phyloP scores from a whole-genome alignment of 2,113 vertebrate genomes.

The Chauna torquata region DNA sequence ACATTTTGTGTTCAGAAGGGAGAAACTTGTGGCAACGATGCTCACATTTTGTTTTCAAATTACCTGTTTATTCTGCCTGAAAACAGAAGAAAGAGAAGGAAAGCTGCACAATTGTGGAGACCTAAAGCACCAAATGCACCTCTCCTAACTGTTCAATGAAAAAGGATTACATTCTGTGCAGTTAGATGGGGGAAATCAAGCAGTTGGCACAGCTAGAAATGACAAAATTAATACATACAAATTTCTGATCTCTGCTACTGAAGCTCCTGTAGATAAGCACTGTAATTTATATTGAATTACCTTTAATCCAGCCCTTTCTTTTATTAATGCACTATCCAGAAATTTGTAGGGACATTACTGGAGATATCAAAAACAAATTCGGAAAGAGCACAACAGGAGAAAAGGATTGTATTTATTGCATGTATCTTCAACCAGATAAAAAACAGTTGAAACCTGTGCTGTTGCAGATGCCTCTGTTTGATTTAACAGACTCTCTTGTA shows the following conservation, averaged over 20 bases:
- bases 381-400: background rate
- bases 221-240: background rate
- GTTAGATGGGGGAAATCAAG: background rate
- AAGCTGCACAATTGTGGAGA: background rate
- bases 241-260: background rate
- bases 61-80: background rate
- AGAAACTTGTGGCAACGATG: background rate
- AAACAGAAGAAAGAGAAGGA: background rate
- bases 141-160: background rate
- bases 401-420: background rate
- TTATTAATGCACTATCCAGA: background rate
- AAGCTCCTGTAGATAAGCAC: background rate
- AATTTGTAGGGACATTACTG: background rate
- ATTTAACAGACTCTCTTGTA: background rate
- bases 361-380: background rate
- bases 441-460: background rate
- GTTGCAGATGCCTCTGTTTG: background rate
- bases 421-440: background rate
- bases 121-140: background rate
- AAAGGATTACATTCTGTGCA: background rate
- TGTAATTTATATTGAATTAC: background rate
- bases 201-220: background rate
- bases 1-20: background rate
- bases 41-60: background rate
- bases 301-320: background rate